A percentile compares a stretch with the other conserved stretches of the same genome.
These are phyloP conservation scores for Leptura quadrifasciata DNA, from an alignment of 2,888 invertebrate genomes.

Conservation along the genomic window DNA sequence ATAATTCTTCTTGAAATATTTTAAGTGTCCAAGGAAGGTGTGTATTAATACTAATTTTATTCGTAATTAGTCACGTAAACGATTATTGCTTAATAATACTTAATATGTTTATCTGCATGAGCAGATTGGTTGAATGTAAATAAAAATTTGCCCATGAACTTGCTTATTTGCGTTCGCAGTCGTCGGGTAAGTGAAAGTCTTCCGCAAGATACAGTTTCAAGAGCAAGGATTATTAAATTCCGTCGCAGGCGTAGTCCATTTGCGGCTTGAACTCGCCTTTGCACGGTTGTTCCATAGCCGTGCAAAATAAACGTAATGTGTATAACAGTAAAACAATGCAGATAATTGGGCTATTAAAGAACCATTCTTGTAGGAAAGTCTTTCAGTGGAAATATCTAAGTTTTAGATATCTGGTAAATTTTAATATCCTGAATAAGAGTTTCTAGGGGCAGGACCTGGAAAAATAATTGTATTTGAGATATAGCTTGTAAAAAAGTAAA, in stretches of 20 bases:
- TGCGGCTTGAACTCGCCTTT: slow-evolving; percentile 13
- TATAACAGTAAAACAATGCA: neutral
- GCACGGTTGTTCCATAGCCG: slow-evolving; percentile 3
- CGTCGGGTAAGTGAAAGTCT: slow-evolving; percentile 46
- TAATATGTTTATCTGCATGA: slow-evolving; percentile 1
- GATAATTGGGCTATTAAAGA: neutral
- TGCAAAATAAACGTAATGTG: neutral
- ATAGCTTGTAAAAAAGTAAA: no score
- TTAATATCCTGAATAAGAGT: no score
- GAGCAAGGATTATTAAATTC: slow-evolving; percentile 41
- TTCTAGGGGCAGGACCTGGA: no score
- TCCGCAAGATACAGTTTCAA: slow-evolving; percentile 46
- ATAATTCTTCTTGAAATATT: neutral
- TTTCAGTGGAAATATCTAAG: no score
- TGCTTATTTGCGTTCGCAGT: slow-evolving; percentile 23
- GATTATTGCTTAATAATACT: slow-evolving; percentile 1
- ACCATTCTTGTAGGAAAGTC: no score
- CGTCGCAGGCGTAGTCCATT: slow-evolving; percentile 41
- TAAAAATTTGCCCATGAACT: slow-evolving; percentile 41
- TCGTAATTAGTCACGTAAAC: neutral
- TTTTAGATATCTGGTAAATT: no score
- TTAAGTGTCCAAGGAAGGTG: neutral
- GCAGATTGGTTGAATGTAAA: slow-evolving; percentile 22
- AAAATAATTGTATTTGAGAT: no score
- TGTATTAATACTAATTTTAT: neutral